phyloP scores from a whole-genome alignment of 2,888 invertebrate genomes.

The Cheilosia urbana region DNA sequence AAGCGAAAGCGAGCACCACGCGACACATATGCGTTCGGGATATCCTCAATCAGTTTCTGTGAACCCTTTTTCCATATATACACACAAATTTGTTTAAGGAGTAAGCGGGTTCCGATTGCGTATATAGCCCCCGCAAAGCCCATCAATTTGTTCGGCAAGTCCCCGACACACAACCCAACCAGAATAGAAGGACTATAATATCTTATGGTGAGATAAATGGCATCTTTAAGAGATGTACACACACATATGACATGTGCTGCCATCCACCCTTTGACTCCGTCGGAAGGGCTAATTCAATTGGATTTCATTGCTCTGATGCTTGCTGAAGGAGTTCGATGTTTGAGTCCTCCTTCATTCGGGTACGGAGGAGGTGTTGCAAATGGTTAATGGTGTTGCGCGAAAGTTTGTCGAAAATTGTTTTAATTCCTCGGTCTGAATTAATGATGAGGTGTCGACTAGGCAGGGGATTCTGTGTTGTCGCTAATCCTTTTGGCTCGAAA shows the following conservation, averaged over 20 bases:
- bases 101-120: conserved; percentile 9
- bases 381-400: conserved; percentile 69
- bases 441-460: conserved; percentile 80
- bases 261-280: conserved; percentile 38
- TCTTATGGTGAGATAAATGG: conserved; percentile 74
- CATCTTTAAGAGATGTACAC: conserved; percentile 58
- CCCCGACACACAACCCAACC: conserved; percentile 37
- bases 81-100: conserved; percentile 15
- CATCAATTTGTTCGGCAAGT: conserved; percentile 66
- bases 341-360: background rate
- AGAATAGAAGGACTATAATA: conserved; percentile 41
- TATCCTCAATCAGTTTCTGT: conserved; percentile 49
- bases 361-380: conserved; percentile 55
- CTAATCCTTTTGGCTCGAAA: conserved; percentile 67
- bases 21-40: conserved; percentile 62
- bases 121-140: conserved; percentile 52
- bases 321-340: conserved; percentile 38
- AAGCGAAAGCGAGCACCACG: conserved; percentile 25
- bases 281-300: conserved; percentile 67
- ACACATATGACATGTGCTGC: conserved; percentile 30
- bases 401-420: conserved; percentile 78
- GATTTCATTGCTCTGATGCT: conserved; percentile 61
- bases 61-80: conserved; percentile 35
- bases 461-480: conserved; percentile 51
- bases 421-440: conserved; percentile 81